A percentile compares a stretch with the other conserved stretches of the same genome.
These are phyloP conservation scores for Gallinago jamesoni DNA, from an alignment of 2,113 vertebrate species.

Conservation along the genomic window DNA sequence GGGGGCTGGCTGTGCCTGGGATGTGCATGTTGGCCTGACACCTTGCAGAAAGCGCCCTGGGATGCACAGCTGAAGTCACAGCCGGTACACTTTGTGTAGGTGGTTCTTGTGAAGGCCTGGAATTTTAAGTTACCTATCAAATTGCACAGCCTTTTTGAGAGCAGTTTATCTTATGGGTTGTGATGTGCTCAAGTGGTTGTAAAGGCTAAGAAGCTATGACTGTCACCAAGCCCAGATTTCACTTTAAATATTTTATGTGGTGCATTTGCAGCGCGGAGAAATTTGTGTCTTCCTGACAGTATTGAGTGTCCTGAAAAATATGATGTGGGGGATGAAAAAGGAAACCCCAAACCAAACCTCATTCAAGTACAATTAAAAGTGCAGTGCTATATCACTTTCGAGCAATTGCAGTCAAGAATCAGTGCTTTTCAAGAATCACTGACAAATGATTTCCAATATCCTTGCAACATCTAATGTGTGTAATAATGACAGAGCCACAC, in stretches of 20 bases:
- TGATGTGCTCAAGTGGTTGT: neutral
- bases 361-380: neutral
- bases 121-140: neutral
- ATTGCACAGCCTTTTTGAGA: neutral
- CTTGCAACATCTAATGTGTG: neutral
- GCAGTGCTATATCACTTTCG: neutral
- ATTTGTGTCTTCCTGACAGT: neutral
- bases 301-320: neutral
- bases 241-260: constrained; percentile 12
- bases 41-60: accelerated
- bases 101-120: neutral
- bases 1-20: neutral
- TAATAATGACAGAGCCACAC: neutral
- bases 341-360: neutral
- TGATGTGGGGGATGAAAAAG: neutral
- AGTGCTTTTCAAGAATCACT: neutral
- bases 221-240: constrained; percentile 4
- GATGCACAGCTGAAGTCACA: neutral
- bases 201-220: neutral
- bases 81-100: neutral
- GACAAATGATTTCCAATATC: neutral
- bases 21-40: neutral
- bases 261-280: neutral
- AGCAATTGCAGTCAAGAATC: neutral
- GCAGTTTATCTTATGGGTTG: neutral